A percentile compares a stretch with the other conserved stretches of the same genome.
Conservation (phyloP, 2,888 invertebrate genomes). For the Thyatira batis region DNA sequence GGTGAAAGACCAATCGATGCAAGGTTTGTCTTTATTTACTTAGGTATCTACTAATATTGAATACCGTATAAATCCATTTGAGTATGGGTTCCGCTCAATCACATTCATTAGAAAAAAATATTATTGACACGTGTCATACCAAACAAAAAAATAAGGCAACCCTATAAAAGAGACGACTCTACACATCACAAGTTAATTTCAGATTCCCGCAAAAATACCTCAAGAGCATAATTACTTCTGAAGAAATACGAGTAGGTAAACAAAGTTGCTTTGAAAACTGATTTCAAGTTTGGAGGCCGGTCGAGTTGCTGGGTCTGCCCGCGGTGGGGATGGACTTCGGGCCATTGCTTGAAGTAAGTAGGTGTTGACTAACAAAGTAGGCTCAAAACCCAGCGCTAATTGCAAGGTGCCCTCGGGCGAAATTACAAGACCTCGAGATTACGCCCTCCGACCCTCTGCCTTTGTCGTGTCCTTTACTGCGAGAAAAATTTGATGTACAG, state of each 20-base stretch:
- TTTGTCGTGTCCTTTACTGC: slow-evolving; percentile 26
- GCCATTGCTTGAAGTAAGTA: slow-evolving; percentile 22
- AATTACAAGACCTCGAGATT: slow-evolving; percentile 44
- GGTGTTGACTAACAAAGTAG: slow-evolving; percentile 46
- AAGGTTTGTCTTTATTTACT: too few relatives aligned
- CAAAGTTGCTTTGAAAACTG: slow-evolving; percentile 30
- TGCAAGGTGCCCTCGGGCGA: slow-evolving; percentile 32
- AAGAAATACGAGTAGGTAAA: slow-evolving; percentile 1
- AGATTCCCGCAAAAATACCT: slow-evolving; percentile 8
- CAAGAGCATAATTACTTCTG: slow-evolving; percentile 7
- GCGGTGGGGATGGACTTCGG: slow-evolving; percentile 17
- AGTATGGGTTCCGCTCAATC: too few relatives aligned
- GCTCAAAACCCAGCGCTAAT: slow-evolving; percentile 33
- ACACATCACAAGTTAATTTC: slow-evolving; percentile 9
- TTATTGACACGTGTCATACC: too few relatives aligned
- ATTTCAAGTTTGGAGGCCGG: slow-evolving; percentile 27
- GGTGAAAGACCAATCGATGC: too few relatives aligned
- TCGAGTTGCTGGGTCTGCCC: slow-evolving; percentile 18
- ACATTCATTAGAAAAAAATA: too few relatives aligned
- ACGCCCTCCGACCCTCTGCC: slow-evolving; percentile 19
- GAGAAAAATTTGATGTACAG: slow-evolving; percentile 29
- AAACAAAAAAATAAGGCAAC: background rate
- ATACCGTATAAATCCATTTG: too few relatives aligned
- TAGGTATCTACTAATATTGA: too few relatives aligned
- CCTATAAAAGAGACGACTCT: background rate